Evolutionary conservation across 2,888 invertebrate species (phyloP).

Genomic region (Thelaira solivaga): DNA sequence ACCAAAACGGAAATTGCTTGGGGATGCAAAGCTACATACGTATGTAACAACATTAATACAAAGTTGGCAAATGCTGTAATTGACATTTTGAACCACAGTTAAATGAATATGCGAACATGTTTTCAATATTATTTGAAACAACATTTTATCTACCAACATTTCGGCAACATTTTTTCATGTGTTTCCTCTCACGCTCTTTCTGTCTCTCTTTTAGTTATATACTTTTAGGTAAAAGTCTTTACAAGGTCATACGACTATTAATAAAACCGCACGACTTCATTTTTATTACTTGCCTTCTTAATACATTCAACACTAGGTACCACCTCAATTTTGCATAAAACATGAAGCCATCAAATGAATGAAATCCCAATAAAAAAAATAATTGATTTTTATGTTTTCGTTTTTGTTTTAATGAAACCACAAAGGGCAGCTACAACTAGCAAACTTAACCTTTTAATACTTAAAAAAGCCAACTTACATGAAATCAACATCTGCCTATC

Average conservation of each 20-base stretch:
- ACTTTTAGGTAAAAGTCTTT: background rate
- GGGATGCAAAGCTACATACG: conserved; percentile 41
- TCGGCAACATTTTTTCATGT: no score
- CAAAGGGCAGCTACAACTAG: no score
- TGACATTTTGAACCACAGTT: conserved; percentile 42
- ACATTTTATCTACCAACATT: background rate
- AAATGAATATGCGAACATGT: conserved; percentile 10
- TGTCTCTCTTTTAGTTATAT: no score
- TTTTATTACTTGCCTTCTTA: conserved; percentile 49
- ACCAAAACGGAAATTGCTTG: conserved; percentile 59
- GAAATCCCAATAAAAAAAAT: no score
- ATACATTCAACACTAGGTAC: conserved; percentile 36
- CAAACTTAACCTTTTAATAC: no score
- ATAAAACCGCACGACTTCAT: conserved; percentile 50
- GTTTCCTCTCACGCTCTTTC: no score
- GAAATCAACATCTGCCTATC: no score
- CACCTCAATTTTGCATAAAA: background rate
- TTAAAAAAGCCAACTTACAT: no score
- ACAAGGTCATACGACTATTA: conserved; percentile 9
- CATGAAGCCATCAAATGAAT: no score
- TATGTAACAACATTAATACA: background rate
- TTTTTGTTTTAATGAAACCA: background rate
- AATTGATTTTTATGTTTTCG: conserved; percentile 19
- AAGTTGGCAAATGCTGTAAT: conserved; percentile 34
- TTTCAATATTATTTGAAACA: background rate